These are phyloP conservation scores for Mercenaria mercenaria DNA, from an alignment of 1,140 invertebrate genomes.

Conservation along the genomic window DNA sequence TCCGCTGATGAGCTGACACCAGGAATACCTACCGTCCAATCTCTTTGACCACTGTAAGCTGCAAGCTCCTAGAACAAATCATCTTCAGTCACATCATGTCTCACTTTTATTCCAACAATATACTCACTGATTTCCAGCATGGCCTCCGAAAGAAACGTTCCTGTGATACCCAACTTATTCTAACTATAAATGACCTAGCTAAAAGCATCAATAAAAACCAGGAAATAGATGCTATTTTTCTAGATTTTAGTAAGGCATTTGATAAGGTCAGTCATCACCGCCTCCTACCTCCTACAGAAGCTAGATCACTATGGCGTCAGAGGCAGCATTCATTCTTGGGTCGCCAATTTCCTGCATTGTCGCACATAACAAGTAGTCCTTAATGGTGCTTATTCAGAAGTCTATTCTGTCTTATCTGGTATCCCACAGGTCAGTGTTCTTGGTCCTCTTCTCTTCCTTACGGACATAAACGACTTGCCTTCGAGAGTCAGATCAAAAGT, in stretches of 20 bases:
- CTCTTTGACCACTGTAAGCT: constrained; percentile 21
- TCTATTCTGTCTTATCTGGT: not conserved
- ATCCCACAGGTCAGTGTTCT: constrained; percentile 25
- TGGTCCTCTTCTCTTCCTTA: not conserved
- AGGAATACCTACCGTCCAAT: constrained; percentile 32
- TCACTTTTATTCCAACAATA: constrained; percentile 32
- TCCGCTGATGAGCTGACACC: not conserved
- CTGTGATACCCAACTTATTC: constrained; percentile 35
- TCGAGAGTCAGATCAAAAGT: constrained; percentile 11
- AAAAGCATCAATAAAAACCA: not conserved
- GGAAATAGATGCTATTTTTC: constrained; percentile 9
- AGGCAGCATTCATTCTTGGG: not conserved
- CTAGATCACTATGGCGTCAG: constrained; percentile 13
- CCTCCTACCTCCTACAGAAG: constrained; percentile 19
- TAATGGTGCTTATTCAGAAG: not conserved
- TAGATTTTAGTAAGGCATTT: constrained; percentile 42
- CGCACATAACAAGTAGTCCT: too few species aligned
- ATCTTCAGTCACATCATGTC: constrained; percentile 35
- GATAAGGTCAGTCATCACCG: constrained; percentile 19
- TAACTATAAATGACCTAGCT: constrained; percentile 7
- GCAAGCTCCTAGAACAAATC: constrained; percentile 21
- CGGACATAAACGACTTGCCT: constrained; percentile 14
- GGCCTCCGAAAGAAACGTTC: constrained; percentile 16
- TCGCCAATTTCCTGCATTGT: too few species aligned
- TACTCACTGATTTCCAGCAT: constrained; percentile 37